Evolutionary conservation across 2,888 invertebrate species (phyloP), one percentile per base, ranked within the genome.

Genomic region (Brenthis ino): DNA sequence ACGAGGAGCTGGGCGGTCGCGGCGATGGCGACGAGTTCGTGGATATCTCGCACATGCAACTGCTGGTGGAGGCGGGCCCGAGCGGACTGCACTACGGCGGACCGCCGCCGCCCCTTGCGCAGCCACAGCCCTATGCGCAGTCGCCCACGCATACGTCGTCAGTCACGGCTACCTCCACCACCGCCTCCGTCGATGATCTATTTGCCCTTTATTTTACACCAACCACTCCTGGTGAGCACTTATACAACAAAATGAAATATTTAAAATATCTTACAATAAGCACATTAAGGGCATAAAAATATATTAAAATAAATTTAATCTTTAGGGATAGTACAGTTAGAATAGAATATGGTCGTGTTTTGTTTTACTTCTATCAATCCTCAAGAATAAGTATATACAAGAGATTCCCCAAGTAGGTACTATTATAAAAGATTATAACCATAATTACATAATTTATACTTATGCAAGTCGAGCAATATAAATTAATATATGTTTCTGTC

Each of bases 41-140:
- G 85, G 97, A 97, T 89, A 96, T 96, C 80, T 94, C 96, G 69
- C 96, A 96, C 85, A 96, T 96, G 85, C 96, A 96, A 82, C 95
- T 96, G 85, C 89, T 96, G 79, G 93, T 96, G 78, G 93, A 96
- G 85, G 90, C 91, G 82, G 91, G 91, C 85, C 94, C 83, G 84
- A 94, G 84, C 87, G 93, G 85, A 79, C 87, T 83, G 88, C 93
- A 84, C 85, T 88, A 91, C 82, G 90, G 87, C 71, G 91, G 91
- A 72, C 91, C 92, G 69, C 85, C 87, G 79, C 89, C 91, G 82
- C 91, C 91, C 82, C 88, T 83, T 73, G 89, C 91, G 81, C 89
- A 88, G 82, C 92, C 88, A 65, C 89, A 88, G 81, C 91, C 89
- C 72, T 89, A 86, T 78, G 79, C 85, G 77, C 85, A 83, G 88